Conservation (phyloP, 2,888 invertebrate species). For the Leptura quadrifasciata region DNA sequence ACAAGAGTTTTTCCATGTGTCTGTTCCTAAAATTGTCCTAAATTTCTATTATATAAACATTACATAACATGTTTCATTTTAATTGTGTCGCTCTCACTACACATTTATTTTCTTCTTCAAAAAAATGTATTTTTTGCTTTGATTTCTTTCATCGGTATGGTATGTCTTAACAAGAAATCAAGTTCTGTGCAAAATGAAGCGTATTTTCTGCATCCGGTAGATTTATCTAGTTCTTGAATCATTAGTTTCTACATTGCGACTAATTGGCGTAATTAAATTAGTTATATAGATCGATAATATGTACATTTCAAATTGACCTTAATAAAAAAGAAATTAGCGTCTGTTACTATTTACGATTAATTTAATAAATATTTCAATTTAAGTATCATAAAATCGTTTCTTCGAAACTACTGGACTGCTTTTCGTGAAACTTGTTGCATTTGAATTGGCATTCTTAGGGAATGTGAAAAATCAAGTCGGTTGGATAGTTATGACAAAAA, state of each 20-base stretch:
- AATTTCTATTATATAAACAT: too few species aligned
- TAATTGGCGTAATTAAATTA: conserved; percentile 24
- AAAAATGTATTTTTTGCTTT: background rate
- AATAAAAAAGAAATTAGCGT: conserved; percentile 28
- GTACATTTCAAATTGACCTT: conserved; percentile 17
- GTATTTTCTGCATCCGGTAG: conserved; percentile 18
- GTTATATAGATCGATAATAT: conserved; percentile 22
- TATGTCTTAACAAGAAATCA: background rate
- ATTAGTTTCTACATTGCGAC: conserved; percentile 22
- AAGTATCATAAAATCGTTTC: background rate
- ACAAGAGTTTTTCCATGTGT: too few species aligned
- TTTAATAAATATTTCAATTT: background rate
- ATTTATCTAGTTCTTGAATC: conserved; percentile 25
- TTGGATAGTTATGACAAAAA: too few species aligned
- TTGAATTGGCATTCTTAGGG: too few species aligned
- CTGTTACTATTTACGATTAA: background rate
- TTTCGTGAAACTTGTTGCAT: too few species aligned
- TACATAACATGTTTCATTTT: too few species aligned
- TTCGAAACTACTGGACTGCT: too few species aligned
- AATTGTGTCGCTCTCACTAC: background rate
- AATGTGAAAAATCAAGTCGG: too few species aligned
- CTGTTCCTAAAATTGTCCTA: too few species aligned
- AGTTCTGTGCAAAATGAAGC: conserved; percentile 8
- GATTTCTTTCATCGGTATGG: background rate
- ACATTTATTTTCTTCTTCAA: too few species aligned